phyloP scores from a whole-genome alignment of 30 jellyfish, hydroid and myxozoan species.

The Sanderia malayensis region DNA sequence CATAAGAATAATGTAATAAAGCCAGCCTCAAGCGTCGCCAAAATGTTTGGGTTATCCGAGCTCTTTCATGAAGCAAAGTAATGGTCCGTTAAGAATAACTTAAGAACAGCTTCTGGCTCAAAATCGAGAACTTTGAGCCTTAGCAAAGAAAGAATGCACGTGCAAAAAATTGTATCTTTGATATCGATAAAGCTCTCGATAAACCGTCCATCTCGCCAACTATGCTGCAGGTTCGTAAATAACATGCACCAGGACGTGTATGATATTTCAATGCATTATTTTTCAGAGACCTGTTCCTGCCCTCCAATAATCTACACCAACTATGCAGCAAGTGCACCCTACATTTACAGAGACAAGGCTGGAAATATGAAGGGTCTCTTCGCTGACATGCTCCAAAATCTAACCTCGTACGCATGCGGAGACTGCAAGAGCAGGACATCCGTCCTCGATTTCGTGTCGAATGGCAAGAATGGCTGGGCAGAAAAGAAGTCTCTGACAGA shows the following conservation, averaged over 20 bases:
- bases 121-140: too few relatives aligned
- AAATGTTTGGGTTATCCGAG: too few relatives aligned
- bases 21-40: too few relatives aligned
- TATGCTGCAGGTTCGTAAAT: too few relatives aligned
- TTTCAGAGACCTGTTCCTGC: slow-evolving; percentile 72
- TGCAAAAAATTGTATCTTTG: too few relatives aligned
- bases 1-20: too few relatives aligned
- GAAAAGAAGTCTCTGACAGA: slow-evolving; percentile 31
- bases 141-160: too few relatives aligned
- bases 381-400: slow-evolving; percentile 27
- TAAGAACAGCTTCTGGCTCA: too few relatives aligned
- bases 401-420: slow-evolving; percentile 41
- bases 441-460: slow-evolving; percentile 17
- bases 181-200: too few relatives aligned
- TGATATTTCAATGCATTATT: neutral
- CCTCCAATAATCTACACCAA: slow-evolving; percentile 48
- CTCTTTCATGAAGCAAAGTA: too few relatives aligned
- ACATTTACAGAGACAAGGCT: slow-evolving; percentile 36
- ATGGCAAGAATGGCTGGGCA: slow-evolving; percentile 75
- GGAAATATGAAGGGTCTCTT: slow-evolving; percentile 59
- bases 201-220: too few relatives aligned
- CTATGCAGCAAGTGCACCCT: slow-evolving; percentile 65
- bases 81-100: too few relatives aligned
- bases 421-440: slow-evolving; percentile 30
- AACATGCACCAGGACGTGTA: neutral